A percentile compares a stretch with the other conserved stretches of the same genome.
phyloP scores from a whole-genome alignment of 2,113 vertebrate species.

The Cervus canadensis region DNA sequence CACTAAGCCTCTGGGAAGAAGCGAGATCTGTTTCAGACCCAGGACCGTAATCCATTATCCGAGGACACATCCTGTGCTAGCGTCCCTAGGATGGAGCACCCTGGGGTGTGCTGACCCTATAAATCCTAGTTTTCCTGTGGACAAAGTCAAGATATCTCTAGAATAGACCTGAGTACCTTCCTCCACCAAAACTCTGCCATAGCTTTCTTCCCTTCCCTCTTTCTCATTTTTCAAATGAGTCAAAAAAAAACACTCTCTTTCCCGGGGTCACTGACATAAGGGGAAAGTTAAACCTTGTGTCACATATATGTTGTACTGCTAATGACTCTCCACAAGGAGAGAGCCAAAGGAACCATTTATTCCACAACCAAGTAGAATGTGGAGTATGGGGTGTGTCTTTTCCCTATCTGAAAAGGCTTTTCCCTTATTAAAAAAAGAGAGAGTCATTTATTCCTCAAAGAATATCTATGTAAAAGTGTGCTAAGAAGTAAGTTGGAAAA shows the following conservation, averaged over 20 bases:
- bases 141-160: neutral
- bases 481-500: neutral
- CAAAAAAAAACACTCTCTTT: neutral
- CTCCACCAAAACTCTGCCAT: neutral
- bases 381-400: neutral
- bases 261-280: neutral
- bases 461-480: neutral
- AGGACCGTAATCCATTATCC: no score
- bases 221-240: neutral
- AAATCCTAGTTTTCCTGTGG: neutral
- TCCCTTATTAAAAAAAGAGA: neutral
- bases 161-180: neutral
- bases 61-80: neutral
- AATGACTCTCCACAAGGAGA: neutral
- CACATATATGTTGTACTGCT: no score
- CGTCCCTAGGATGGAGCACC: neutral
- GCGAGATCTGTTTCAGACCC: neutral
- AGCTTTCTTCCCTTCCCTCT: neutral
- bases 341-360: neutral
- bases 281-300: neutral
- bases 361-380: neutral
- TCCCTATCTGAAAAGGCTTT: neutral
- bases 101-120: neutral
- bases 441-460: neutral
- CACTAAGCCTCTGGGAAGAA: neutral